Conservation (phyloP, 2,797 vertebrate genomes). For the Lagocephalus sceleratus region DNA sequence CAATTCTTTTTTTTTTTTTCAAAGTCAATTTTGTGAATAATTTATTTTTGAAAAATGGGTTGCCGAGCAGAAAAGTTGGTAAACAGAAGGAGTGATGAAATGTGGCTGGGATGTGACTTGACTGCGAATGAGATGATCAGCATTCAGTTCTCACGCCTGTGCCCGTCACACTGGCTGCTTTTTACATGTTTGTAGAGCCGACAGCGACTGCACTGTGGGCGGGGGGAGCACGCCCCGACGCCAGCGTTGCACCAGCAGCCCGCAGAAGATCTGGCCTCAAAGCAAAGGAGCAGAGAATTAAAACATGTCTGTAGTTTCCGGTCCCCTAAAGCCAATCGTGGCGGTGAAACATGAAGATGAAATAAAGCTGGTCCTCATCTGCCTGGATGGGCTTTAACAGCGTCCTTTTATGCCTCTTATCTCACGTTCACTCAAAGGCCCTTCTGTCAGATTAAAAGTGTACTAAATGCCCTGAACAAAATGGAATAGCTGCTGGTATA, state of each 20-base stretch:
- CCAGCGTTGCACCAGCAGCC: conserved; percentile 42
- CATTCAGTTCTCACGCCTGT: conserved; percentile 57
- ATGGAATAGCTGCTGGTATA: conserved; percentile 27
- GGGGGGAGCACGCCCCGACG: conserved; percentile 29
- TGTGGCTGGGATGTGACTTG: conserved; percentile 39
- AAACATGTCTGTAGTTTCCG: conserved; percentile 37
- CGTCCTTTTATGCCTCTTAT: conserved; percentile 48
- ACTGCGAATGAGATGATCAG: conserved; percentile 64
- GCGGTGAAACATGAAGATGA: conserved; percentile 19
- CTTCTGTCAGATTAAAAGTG: conserved; percentile 49
- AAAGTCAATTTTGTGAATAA: conserved; percentile 1
- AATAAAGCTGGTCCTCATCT: conserved; percentile 43
- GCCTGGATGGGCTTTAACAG: conserved; percentile 36
- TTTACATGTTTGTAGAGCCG: conserved; percentile 65
- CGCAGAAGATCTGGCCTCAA: conserved; percentile 45
- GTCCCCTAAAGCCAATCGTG: conserved; percentile 37
- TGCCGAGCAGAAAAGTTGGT: conserved; percentile 28
- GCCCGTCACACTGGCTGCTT: conserved; percentile 63
- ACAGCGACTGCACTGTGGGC: conserved; percentile 50
- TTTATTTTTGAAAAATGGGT: conserved; percentile 26
- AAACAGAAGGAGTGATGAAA: conserved; percentile 57
- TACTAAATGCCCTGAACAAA: conserved; percentile 47
- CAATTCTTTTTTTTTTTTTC: neutral
- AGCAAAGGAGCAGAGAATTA: conserved; percentile 35
- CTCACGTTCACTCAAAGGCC: conserved; percentile 38